phyloP scores from a whole-genome alignment of 2,113 vertebrate species.

The Poeciliopsis retropinna region DNA sequence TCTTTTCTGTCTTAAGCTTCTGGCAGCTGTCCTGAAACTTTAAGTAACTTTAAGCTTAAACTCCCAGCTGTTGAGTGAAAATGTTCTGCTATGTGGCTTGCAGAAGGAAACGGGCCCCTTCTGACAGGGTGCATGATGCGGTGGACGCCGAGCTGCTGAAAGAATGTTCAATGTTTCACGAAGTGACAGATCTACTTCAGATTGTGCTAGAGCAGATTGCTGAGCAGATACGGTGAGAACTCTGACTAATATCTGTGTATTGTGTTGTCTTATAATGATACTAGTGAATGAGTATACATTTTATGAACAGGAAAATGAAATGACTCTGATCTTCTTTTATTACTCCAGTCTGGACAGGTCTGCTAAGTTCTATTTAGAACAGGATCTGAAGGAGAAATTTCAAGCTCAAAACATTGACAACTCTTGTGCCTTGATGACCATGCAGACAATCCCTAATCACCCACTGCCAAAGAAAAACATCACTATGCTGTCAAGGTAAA shows the following conservation, averaged over 20 bases:
- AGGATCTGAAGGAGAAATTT: slow-evolving; percentile 89
- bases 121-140: slow-evolving; percentile 84
- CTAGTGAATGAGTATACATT: no score
- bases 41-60: neutral
- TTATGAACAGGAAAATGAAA: no score
- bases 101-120: slow-evolving; percentile 83
- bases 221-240: slow-evolving; percentile 89
- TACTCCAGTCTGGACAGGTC: slow-evolving; percentile 85
- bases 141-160: slow-evolving; percentile 86
- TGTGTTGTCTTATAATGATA: no score
- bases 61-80: neutral
- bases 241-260: neutral
- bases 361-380: slow-evolving; percentile 87
- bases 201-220: slow-evolving; percentile 82
- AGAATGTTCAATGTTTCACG: slow-evolving; percentile 83
- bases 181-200: slow-evolving; percentile 79
- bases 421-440: slow-evolving; percentile 85
- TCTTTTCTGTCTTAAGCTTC: neutral
- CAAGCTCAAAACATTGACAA: slow-evolving; percentile 85
- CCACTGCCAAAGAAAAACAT: slow-evolving; percentile 11
- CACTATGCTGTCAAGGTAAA: slow-evolving; percentile 50
- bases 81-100: slow-evolving; percentile 4
- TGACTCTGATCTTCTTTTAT: neutral
- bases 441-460: slow-evolving; percentile 69
- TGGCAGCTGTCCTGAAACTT: neutral